Conservation (phyloP, 2,113 vertebrate genomes). For the Glaucidium brasilianum region DNA sequence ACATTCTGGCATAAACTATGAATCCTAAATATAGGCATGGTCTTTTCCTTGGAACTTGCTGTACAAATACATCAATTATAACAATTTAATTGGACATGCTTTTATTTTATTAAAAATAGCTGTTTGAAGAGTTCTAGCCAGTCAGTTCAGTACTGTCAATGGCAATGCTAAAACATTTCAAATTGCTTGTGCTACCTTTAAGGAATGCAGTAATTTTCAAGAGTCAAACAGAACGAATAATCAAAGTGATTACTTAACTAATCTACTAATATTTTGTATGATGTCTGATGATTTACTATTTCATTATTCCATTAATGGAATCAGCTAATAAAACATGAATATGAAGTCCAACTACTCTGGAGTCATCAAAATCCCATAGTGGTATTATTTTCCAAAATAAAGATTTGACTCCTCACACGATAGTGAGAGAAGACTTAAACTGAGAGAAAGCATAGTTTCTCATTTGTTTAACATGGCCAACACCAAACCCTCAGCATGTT, state of each 20-base stretch:
- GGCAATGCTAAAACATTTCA: not conserved
- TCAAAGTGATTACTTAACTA: not conserved
- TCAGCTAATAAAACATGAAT: not conserved
- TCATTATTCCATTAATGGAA: not conserved
- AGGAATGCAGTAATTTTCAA: not conserved
- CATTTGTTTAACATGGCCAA: not conserved
- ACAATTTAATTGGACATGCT: not conserved
- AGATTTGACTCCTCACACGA: fast-evolving
- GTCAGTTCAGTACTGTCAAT: not conserved
- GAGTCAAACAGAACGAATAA: not conserved
- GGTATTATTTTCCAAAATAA: not conserved
- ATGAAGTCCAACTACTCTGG: not conserved
- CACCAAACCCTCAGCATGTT: not conserved
- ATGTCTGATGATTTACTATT: not conserved
- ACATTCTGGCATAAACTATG: not conserved
- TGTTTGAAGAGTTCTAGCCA: not conserved
- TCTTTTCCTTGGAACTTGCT: slow-evolving; percentile 31
- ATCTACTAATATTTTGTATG: not conserved
- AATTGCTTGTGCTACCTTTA: not conserved
- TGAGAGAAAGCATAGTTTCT: not conserved
- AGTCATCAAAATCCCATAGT: not conserved
- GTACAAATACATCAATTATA: slow-evolving; percentile 7
- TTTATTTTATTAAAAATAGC: slow-evolving; percentile 47
- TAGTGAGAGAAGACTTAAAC: not conserved
- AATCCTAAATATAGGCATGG: not conserved